Evolutionary conservation across 2,888 invertebrate species (phyloP).

Genomic region (Linnaemya vulpina): DNA sequence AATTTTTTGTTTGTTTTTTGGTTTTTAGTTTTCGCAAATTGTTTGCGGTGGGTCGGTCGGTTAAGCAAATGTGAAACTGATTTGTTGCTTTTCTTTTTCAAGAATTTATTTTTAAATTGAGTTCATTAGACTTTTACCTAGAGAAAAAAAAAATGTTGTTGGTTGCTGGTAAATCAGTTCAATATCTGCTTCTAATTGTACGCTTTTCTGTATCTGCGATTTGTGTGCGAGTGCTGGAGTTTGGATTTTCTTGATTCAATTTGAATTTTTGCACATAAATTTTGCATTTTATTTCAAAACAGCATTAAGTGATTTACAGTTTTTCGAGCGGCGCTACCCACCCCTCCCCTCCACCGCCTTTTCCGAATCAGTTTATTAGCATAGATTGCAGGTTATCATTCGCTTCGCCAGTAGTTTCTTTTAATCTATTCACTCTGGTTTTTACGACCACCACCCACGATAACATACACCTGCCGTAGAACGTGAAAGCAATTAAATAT

Average conservation of each 20-base stretch:
- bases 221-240: background rate
- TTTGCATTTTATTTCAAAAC: constrained; percentile 44
- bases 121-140: constrained; percentile 51
- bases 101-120: constrained; percentile 43
- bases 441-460: constrained; percentile 57
- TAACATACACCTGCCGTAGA: constrained; percentile 60
- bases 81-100: background rate
- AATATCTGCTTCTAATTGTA: background rate
- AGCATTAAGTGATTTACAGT: constrained; percentile 63
- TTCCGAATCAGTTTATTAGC: background rate
- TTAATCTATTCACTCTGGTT: background rate
- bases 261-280: constrained; percentile 64
- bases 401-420: constrained; percentile 7
- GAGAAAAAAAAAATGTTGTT: background rate
- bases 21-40: background rate
- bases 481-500: constrained; percentile 52
- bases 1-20: constrained; percentile 14
- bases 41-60: background rate
- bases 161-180: background rate
- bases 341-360: background rate
- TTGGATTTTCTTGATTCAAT: constrained; percentile 41
- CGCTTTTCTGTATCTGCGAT: background rate
- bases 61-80: constrained; percentile 41
- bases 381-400: background rate
- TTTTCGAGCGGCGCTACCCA: too few species aligned